Percentiles rank a stretch among this genome's conserved stretches.
phyloP scores from a whole-genome alignment of 1,140 invertebrate genomes.

The Eueides isabella region DNA sequence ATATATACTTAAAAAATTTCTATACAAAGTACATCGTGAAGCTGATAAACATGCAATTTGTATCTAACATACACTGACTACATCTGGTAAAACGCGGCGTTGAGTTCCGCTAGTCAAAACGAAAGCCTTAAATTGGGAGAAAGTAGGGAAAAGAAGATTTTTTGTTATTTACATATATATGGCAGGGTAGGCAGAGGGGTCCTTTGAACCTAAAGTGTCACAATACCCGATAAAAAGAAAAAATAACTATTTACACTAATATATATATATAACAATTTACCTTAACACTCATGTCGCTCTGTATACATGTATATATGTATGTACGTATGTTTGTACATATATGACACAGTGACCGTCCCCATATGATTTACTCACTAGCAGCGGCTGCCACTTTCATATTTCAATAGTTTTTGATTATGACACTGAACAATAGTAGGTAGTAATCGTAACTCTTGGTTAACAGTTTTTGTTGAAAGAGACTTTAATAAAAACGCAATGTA shows the following conservation, averaged over 20 bases:
- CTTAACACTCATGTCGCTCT: neutral
- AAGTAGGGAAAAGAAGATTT: too few species aligned
- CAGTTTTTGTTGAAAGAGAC: neutral
- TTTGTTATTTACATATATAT: too few species aligned
- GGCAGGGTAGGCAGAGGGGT: too few species aligned
- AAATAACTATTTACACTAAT: neutral
- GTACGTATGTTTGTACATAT: neutral
- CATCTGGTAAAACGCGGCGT: too few species aligned
- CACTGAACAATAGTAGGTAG: neutral
- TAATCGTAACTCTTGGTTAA: constrained; percentile 10
- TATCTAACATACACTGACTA: too few species aligned
- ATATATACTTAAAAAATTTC: too few species aligned
- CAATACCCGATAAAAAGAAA: too few species aligned
- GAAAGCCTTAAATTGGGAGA: too few species aligned
- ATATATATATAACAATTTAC: neutral
- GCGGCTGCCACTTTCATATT: constrained; percentile 37
- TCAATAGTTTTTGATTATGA: constrained; percentile 29
- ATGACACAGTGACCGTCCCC: constrained; percentile 36
- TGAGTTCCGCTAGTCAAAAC: too few species aligned
- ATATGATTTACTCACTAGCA: constrained; percentile 41
- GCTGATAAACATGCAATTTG: neutral
- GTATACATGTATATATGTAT: neutral
- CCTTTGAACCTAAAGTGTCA: too few species aligned
- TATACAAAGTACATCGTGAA: neutral
- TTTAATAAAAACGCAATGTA: neutral